Conservation (phyloP, 2,888 invertebrate genomes). For the Acanthosoma haemorrhoidale region DNA sequence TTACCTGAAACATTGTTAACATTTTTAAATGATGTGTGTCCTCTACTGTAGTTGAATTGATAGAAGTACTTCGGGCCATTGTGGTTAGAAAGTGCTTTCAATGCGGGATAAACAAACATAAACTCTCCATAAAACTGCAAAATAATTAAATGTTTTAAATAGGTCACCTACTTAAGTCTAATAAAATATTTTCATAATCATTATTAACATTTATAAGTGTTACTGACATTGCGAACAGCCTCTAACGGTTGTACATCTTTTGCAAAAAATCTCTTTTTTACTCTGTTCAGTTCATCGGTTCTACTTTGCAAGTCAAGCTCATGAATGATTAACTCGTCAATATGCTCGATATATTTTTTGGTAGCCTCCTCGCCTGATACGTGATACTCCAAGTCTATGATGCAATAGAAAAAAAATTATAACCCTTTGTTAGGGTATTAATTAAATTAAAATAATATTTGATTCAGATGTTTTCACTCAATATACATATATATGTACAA, state of each 20-base stretch:
- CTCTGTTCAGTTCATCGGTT: neutral
- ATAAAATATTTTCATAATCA: neutral
- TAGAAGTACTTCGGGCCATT: neutral
- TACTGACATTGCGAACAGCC: neutral
- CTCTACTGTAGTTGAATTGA: neutral
- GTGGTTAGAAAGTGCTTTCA: neutral
- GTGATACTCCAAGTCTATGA: neutral
- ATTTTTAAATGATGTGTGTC: neutral
- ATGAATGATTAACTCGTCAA: neutral
- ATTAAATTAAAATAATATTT: no score
- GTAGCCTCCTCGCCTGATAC: neutral
- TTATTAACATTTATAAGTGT: neutral
- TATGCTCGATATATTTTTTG: neutral
- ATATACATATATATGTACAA: no score
- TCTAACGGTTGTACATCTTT: neutral
- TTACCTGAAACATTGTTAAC: no score
- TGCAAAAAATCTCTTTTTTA: neutral
- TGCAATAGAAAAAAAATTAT: neutral
- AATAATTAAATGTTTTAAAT: neutral
- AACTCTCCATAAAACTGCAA: neutral
- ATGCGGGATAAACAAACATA: neutral
- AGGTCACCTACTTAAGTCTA: neutral
- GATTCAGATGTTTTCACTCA: no score
- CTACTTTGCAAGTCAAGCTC: neutral
- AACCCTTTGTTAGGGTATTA: no score